Evolutionary conservation across 1,140 invertebrate species (phyloP), one percentile per base, ranked within the genome.

Genomic region (Apis cerana): DNA sequence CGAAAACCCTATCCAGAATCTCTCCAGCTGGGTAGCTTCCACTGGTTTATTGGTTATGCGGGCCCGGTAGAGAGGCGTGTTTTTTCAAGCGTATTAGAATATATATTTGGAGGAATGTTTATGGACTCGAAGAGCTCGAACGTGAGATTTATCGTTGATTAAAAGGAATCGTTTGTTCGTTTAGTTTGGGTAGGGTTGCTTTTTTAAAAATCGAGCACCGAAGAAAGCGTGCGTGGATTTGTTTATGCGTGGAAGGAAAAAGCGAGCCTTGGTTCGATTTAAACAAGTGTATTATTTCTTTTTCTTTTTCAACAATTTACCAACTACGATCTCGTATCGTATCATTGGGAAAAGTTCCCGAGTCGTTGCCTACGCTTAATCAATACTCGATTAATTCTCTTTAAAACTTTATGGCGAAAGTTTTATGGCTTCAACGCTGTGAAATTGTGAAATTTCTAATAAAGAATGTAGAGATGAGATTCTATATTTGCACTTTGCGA

Each of bases 21-120:
- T 76, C 75, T 76, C 75, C 75, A 76, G 61, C 75, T 76, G 75
- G 59, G 75, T 65, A 27, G 75, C 50, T 65, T 12, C 33, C 1
- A 43, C 33, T 43, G 33, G 33, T 76, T 76, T 76, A 76, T 76
- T 64, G 56, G 33, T 23, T 48, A 43, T 56, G 21, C 27, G 56
- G 27, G 27, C 21, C 19, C 33, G 10, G 62, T 19, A 54, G 61
- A 48, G 12, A 69, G 50, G 19, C 10, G 74, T 27, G 61, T 27
- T n/a, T 62, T 54, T n/a, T 12, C 8, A 19, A 21, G 48, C 17
- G 48, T 75, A 64, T 64, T 75, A 27, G 59, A 64, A 64, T 52
- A 17, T 64, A 64, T 64, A 64, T 75, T 75, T 64, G n/a, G 59
- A 33, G 5, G 74, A 67, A 54, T 19, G 75, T 76, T 76, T 76